A percentile compares a stretch with the other conserved stretches of the same genome.
These are phyloP conservation scores for Abrostola tripartita DNA, from an alignment of 2,888 invertebrate genomes.

Conservation along the genomic window DNA sequence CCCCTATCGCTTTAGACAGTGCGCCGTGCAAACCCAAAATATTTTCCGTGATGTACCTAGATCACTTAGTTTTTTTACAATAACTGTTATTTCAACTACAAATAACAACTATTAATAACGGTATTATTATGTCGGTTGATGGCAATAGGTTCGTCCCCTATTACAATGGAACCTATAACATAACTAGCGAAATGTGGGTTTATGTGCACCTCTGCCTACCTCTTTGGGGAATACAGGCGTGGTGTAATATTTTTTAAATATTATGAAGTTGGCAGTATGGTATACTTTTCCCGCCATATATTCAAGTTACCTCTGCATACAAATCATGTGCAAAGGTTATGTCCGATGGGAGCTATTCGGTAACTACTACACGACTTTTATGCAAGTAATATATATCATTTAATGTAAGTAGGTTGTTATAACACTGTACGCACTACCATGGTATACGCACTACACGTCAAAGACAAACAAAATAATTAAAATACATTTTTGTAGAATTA, in stretches of 20 bases:
- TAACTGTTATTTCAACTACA: too few relatives aligned
- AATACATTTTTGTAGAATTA: not conserved
- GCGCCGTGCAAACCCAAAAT: too few relatives aligned
- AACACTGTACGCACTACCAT: slow-evolving; percentile 23
- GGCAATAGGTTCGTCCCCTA: too few relatives aligned
- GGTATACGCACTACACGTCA: slow-evolving; percentile 4
- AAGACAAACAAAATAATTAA: slow-evolving; percentile 1
- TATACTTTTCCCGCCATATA: slow-evolving; percentile 34
- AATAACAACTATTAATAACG: too few relatives aligned
- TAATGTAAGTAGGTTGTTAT: slow-evolving; percentile 21
- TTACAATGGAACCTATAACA: too few relatives aligned
- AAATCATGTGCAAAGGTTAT: slow-evolving; percentile 30
- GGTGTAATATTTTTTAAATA: not conserved
- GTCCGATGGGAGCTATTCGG: slow-evolving; percentile 42
- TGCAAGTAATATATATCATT: slow-evolving; percentile 24
- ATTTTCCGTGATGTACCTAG: too few relatives aligned
- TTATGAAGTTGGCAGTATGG: slow-evolving; percentile 10
- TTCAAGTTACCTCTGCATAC: slow-evolving; percentile 31
- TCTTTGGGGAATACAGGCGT: too few relatives aligned
- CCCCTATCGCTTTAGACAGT: too few relatives aligned
- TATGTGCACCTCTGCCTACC: too few relatives aligned
- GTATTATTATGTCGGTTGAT: too few relatives aligned
- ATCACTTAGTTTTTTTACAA: too few relatives aligned
- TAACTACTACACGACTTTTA: slow-evolving; percentile 40
- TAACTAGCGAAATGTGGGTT: too few relatives aligned